phyloP scores from a whole-genome alignment of 2,113 vertebrate genomes.

The Oxyura jamaicensis region DNA sequence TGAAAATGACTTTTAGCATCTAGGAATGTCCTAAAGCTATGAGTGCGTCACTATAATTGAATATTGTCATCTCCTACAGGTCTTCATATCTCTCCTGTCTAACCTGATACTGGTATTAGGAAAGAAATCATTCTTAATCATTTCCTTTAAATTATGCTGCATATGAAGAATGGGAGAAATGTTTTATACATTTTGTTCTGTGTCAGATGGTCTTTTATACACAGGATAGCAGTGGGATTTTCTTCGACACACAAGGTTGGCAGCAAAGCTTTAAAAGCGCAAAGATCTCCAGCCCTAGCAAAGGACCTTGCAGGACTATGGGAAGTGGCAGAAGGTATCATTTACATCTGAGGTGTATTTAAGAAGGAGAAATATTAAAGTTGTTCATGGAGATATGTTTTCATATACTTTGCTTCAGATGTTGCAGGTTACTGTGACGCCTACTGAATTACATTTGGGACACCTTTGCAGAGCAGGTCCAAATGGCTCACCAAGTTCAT shows the following conservation, averaged over 20 bases:
- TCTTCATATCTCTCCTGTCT: background rate
- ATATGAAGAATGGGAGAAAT: background rate
- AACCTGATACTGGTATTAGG: background rate
- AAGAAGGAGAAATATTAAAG: background rate
- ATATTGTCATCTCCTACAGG: background rate
- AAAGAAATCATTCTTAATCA: background rate
- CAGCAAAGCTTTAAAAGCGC: background rate
- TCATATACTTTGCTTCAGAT: background rate
- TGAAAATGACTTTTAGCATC: slow-evolving; percentile 10
- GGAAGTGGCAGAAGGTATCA: background rate
- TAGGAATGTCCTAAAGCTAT: background rate
- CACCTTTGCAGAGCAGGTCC: background rate
- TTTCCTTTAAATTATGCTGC: background rate
- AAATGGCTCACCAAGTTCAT: background rate
- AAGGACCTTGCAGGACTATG: background rate
- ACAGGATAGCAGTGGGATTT: background rate
- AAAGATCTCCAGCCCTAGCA: background rate
- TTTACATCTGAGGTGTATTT: background rate
- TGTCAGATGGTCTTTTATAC: background rate
- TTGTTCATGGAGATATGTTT: background rate
- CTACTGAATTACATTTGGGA: background rate
- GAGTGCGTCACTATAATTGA: background rate
- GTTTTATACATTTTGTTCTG: background rate
- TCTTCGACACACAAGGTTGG: background rate
- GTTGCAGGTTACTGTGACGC: background rate